Conservation (phyloP, 2,797 vertebrate species). For the Gallirallus australis region DNA sequence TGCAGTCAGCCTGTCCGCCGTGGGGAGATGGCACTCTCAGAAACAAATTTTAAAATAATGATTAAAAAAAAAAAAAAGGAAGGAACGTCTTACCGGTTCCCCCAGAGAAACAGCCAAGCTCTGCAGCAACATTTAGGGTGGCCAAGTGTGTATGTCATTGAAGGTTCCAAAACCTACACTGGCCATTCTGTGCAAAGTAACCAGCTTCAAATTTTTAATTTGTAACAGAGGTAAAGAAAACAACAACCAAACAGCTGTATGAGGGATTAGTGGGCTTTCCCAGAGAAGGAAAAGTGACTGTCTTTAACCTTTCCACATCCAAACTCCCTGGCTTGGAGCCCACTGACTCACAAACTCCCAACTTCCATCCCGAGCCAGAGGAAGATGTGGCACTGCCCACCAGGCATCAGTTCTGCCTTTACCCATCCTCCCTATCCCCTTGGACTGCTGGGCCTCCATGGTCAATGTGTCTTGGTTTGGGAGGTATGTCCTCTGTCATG, state of each 20-base stretch:
- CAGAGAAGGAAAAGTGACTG: background rate
- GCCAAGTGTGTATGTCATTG: background rate
- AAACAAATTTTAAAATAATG: background rate
- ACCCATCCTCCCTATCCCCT: background rate
- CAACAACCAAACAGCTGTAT: background rate
- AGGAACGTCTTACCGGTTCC: background rate
- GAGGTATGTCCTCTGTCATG: background rate
- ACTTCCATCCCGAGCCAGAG: background rate
- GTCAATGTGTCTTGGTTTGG: background rate
- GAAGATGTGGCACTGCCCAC: background rate
- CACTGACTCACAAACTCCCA: background rate
- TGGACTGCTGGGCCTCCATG: background rate
- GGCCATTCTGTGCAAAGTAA: background rate
- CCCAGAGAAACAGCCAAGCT: background rate
- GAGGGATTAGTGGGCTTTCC: background rate
- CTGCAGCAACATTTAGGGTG: background rate
- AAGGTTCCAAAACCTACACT: background rate
- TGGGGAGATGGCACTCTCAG: accelerated
- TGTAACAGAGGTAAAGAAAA: background rate
- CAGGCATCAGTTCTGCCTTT: background rate
- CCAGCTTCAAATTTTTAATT: background rate
- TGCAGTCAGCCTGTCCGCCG: background rate
- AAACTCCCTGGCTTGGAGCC: background rate
- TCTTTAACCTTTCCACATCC: background rate
- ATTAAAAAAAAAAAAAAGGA: background rate